phyloP scores from a whole-genome alignment of 2,888 invertebrate genomes.

The Cinara cedri region DNA sequence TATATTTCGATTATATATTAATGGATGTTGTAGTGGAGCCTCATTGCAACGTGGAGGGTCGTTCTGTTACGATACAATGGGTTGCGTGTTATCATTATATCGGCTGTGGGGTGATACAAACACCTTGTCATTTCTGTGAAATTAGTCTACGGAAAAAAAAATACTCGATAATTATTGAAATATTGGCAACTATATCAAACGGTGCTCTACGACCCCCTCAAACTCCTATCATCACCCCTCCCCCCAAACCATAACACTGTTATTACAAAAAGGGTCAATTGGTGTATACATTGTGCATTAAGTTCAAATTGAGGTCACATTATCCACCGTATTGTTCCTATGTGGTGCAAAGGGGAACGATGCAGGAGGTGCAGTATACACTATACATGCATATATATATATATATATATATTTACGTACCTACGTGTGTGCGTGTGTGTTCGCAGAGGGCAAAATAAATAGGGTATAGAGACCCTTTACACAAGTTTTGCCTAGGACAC shows the following conservation, averaged over 20 bases:
- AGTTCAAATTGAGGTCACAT: conserved; percentile 56
- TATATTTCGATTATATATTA: background rate
- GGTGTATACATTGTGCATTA: conserved; percentile 49
- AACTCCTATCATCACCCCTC: background rate
- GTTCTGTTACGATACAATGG: conserved; percentile 7
- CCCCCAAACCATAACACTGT: conserved; percentile 23
- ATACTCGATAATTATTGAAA: conserved; percentile 47
- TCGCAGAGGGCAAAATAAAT: conserved; percentile 42
- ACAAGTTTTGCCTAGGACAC: conserved; percentile 29
- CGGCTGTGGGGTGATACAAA: conserved; percentile 28
- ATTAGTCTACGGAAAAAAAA: conserved; percentile 45
- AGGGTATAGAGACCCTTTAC: conserved; percentile 44
- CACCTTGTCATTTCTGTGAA: conserved; percentile 49
- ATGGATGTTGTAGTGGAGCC: background rate
- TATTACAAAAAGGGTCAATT: conserved; percentile 55
- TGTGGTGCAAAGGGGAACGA: conserved; percentile 32
- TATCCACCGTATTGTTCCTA: conserved; percentile 37
- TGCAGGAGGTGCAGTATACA: background rate
- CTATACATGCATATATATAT: background rate
- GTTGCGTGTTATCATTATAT: conserved; percentile 42
- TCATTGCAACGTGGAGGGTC: background rate
- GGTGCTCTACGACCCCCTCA: conserved; percentile 29
- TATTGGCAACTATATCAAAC: conserved; percentile 56
- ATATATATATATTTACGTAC: background rate
- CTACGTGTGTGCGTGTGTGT: background rate